Conservation (phyloP, 2,113 vertebrate genomes). For the Nesogale talazaci region DNA sequence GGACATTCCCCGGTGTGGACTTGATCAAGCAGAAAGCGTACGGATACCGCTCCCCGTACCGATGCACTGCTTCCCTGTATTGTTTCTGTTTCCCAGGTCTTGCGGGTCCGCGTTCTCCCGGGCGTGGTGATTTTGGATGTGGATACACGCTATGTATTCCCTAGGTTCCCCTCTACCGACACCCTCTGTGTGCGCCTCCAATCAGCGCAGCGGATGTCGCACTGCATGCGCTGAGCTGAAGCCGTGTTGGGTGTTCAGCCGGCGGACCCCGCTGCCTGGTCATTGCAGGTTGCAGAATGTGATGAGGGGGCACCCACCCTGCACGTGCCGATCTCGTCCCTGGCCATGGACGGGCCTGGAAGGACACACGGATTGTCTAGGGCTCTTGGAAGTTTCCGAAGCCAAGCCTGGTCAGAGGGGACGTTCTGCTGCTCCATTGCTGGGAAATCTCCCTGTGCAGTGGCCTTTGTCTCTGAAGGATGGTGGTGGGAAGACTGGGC, state of each 20-base stretch:
- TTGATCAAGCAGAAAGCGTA: too few species aligned
- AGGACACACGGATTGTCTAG: too few species aligned
- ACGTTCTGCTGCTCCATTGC: not conserved
- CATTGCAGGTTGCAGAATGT: not conserved
- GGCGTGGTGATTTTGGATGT: not conserved
- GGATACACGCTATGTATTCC: constrained; percentile 5
- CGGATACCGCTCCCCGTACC: too few species aligned
- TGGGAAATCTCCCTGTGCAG: not conserved
- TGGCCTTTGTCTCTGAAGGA: not conserved
- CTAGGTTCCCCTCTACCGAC: not conserved
- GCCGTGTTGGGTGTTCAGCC: constrained; percentile 18
- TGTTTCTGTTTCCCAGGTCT: not conserved
- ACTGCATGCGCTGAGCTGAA: not conserved
- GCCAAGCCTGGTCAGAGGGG: not conserved
- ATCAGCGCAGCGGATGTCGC: not conserved
- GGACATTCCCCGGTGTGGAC: too few species aligned
- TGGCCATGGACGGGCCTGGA: too few species aligned
- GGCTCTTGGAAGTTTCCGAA: too few species aligned
- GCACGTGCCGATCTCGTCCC: too few species aligned
- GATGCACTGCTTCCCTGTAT: not conserved
- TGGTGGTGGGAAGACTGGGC: not conserved
- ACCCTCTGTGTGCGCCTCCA: not conserved
- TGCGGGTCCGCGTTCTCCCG: not conserved
- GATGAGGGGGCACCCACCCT: too few species aligned
- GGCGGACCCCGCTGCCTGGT: not conserved